Base-by-base conservation (phyloP, 2,113 vertebrate genomes). In the Colistium nudipinnis region DNA sequence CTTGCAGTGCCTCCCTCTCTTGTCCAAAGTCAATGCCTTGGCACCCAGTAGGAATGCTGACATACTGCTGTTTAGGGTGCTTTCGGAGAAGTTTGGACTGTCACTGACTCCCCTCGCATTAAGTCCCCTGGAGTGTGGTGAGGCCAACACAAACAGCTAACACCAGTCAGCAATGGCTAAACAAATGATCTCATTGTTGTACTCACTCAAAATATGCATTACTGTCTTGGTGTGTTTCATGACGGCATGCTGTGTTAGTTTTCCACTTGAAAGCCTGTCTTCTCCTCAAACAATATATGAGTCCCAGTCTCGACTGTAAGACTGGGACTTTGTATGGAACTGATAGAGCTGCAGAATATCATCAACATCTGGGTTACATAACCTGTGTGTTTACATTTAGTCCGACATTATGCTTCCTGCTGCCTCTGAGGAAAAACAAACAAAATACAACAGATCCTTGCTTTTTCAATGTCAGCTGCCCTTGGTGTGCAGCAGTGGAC, bases 21-120 rank as follows among this genome's bases (percentile, higher is more conserved):
- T 85, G 70, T 84, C 83, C 74, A 80, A 88, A 88, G 80, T 82
- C 87, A 91, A 90, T 83, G 85, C 86, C 81, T 88, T 90, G 84
- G 89, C 88, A 87, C 66, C 39, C 74, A 67, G 56, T 20, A 64
- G 79, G 83, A 88, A 87, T 88, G 84, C 79, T 80, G 86, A 85
- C 74, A 74, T 81, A 65, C 72, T 62, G 84, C 56, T 75, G 76
- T 83, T 89, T 62, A 76, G 82, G 79, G 66, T 67, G 80, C 72
- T 65, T 27, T 3, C 51, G 62, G 57, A 73, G 74, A 66, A 62
- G 43, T 62, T 67, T 30, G 60, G 71, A 71, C 69, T 49, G 74
- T 68, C 75, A 43, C 56, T 28, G 52, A 68, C 64, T 78, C 74
- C 60, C 65, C 74, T 78, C 60, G 54, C 25, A 19, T 66, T 86